Evolutionary conservation across 2,797 vertebrate species (phyloP).

Genomic region (Myotis pilosus): DNA sequence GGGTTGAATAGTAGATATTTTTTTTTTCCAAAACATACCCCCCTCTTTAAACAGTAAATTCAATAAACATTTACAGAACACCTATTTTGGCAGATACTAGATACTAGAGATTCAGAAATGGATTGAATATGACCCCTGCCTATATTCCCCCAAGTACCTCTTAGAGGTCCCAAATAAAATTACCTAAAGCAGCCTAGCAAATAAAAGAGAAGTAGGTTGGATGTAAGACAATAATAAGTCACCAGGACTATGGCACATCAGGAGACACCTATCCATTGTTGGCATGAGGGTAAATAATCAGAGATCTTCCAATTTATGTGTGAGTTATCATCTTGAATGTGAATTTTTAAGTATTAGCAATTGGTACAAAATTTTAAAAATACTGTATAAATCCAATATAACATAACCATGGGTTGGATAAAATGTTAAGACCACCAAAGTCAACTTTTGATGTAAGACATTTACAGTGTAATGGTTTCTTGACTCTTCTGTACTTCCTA

Average conservation of each 20-base stretch:
- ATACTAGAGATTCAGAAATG: conserved; percentile 24
- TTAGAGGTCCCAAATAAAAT: background rate
- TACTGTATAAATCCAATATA: background rate
- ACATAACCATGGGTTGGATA: background rate
- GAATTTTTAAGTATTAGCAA: background rate
- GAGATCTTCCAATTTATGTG: background rate
- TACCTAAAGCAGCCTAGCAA: background rate
- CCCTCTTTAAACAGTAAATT: background rate
- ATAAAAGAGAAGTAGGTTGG: background rate
- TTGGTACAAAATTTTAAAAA: background rate
- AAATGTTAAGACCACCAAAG: background rate
- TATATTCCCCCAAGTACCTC: background rate
- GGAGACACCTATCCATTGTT: background rate
- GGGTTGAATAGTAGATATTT: background rate
- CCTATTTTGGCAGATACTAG: background rate
- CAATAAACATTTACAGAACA: conserved; percentile 22
- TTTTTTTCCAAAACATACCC: background rate
- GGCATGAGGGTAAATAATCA: conserved; percentile 4
- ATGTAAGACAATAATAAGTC: background rate
- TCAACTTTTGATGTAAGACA: background rate
- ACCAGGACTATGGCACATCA: background rate
- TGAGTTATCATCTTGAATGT: conserved; percentile 21
- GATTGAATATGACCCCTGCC: background rate
- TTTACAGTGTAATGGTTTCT: background rate
- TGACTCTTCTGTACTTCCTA: background rate